These are phyloP conservation scores for Delia radicum DNA, from an alignment of 1,140 invertebrate genomes.

Conservation along the genomic window DNA sequence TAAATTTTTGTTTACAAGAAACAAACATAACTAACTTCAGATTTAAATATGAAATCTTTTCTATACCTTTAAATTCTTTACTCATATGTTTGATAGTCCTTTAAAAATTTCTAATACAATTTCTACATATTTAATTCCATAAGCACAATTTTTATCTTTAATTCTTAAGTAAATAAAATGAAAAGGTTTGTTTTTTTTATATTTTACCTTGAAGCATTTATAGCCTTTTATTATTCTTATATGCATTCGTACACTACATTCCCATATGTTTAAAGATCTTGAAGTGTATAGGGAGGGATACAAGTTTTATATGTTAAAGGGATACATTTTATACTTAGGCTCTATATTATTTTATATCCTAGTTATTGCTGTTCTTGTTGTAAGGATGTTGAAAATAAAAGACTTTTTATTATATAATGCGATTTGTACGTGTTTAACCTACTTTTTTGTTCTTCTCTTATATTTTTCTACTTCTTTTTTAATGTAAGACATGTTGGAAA, in stretches of 20 bases:
- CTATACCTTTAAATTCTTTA: too few species aligned
- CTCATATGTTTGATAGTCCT: too few species aligned
- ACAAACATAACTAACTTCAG: too few species aligned
- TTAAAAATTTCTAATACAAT: too few species aligned
- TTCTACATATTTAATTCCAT: too few species aligned
- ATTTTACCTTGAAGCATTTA: background rate
- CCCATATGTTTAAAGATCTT: background rate
- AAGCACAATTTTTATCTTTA: background rate
- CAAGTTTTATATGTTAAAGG: background rate
- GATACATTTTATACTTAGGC: background rate
- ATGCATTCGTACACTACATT: background rate
- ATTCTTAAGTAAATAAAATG: background rate
- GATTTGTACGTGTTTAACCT: constrained; percentile 23
- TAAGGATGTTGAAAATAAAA: constrained; percentile 5
- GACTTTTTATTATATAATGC: constrained; percentile 3
- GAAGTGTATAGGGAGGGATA: background rate
- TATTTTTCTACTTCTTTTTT: too few species aligned
- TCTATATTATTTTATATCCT: background rate
- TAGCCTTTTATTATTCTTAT: too few species aligned
- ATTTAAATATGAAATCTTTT: too few species aligned
- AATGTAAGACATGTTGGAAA: background rate
- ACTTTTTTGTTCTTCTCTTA: background rate
- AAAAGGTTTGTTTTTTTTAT: background rate
- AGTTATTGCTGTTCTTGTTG: background rate
- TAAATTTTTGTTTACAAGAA: background rate